Evolutionary conservation across 2,888 invertebrate genomes (phyloP).

Genomic region (Nomada fucata): DNA sequence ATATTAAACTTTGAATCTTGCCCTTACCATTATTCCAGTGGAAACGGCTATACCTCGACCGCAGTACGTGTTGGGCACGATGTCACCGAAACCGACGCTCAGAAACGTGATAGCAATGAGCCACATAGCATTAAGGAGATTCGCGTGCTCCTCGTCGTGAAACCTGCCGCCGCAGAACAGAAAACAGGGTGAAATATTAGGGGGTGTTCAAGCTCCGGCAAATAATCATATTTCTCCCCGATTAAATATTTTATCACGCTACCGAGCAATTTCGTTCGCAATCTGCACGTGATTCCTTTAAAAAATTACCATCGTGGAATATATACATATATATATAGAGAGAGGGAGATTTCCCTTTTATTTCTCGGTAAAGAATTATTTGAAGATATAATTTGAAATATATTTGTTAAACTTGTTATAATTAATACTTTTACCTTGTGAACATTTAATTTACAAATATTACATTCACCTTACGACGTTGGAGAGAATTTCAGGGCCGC

Average conservation of each 20-base stretch:
- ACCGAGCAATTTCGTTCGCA: not conserved
- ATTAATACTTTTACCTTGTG: too few relatives aligned
- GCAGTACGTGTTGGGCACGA: constrained; percentile 99
- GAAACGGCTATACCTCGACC: constrained; percentile 99
- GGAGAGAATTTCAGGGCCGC: too few relatives aligned
- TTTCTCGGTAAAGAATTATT: too few relatives aligned
- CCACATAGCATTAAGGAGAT: constrained; percentile 99
- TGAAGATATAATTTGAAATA: too few relatives aligned
- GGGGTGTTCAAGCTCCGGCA: not conserved
- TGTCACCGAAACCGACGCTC: constrained; percentile 99
- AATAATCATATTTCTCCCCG: constrained; percentile 21
- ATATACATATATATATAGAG: not conserved
- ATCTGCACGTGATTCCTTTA: not conserved
- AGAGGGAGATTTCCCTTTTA: too few relatives aligned
- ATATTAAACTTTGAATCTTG: constrained; percentile 47
- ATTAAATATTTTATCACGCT: not conserved
- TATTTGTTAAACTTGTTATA: too few relatives aligned
- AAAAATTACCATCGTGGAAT: not conserved
- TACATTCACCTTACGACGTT: too few relatives aligned
- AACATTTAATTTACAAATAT: too few relatives aligned
- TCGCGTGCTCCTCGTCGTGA: constrained; percentile 99
- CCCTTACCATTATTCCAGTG: constrained; percentile 99
- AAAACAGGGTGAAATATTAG: constrained; percentile 48
- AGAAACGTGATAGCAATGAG: constrained; percentile 99
- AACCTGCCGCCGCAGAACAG: constrained; percentile 87